phyloP scores from a whole-genome alignment of 2,113 vertebrate species.

The Coptodon rendalli region DNA sequence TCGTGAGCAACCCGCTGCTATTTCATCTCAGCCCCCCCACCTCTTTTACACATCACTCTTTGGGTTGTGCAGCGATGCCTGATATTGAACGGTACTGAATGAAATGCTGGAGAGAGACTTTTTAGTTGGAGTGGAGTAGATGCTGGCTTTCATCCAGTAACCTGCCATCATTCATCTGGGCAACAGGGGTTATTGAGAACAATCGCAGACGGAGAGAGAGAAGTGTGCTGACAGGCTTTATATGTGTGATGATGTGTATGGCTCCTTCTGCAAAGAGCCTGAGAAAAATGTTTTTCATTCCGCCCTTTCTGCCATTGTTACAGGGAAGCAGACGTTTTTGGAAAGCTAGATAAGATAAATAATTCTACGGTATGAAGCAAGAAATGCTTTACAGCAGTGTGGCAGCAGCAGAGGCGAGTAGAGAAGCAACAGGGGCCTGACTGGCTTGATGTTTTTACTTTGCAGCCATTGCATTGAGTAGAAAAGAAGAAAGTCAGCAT shows the following conservation, averaged over 20 bases:
- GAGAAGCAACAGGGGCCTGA: background rate
- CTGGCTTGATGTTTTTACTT: background rate
- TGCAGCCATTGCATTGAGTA: background rate
- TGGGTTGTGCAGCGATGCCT: conserved; percentile 12
- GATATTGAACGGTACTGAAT: conserved; percentile 41
- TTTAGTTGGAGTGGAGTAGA: conserved; percentile 8
- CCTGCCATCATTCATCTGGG: conserved; percentile 43
- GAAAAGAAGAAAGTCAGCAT: background rate
- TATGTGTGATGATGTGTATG: conserved; percentile 23
- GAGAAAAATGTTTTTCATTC: conserved; percentile 37
- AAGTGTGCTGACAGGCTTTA: conserved; percentile 46
- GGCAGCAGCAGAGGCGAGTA: background rate
- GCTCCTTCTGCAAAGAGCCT: conserved; percentile 6
- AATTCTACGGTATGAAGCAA: background rate
- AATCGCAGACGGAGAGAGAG: conserved; percentile 28
- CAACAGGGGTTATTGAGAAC: conserved; percentile 35
- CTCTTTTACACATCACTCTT: background rate
- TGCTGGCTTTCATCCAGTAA: conserved; percentile 45
- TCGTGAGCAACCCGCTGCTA: background rate
- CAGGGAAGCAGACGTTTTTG: background rate
- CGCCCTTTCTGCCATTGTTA: conserved; percentile 1
- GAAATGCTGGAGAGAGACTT: conserved; percentile 26
- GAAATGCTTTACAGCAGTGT: background rate
- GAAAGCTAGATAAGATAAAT: background rate
- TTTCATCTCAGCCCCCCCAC: conserved; percentile 2